Base-by-base conservation (phyloP, 2,797 vertebrate genomes). In the Cetoscarus ocellatus region DNA sequence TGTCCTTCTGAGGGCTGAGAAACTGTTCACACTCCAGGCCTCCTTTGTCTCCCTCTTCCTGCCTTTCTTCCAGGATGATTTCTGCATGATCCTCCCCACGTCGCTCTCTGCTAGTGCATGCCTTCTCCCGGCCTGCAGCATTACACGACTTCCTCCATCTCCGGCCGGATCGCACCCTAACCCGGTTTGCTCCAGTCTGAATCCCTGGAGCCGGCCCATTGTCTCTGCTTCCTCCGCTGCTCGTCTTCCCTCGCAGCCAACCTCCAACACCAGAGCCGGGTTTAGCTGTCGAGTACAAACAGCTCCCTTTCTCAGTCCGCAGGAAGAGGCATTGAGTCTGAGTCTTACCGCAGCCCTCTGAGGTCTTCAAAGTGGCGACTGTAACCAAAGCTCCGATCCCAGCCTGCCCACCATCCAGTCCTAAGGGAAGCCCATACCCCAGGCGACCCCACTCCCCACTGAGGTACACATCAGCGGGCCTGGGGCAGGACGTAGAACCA, bases 311-410 rank as follows among this genome's bases (percentile, higher is more conserved):
- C 75, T 95, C 92, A 0, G 93, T 93, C 51, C 88, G 90, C 14
- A 95, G 91, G 66, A 95, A 92, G 34, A 95, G 91, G 67, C 93
- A 94, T 5, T 92, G 92, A 6, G 94, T 95, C 82, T 95, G 94
- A 0, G 94, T 94, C 81, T 95, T 94, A 27, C 94, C 91, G 5
- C 92, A 81, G 42, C 92, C 92, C 68, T 94, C 94, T 0, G 92
- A 92, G 8, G 93, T 93, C 86, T 95, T 94, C 44, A 95, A 70
- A 3, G 94, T 94, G 7, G 95, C 95, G 4, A 95, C 94, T 0
- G 94, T 95, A 0, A 95, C 93, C 68, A 95, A 64, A 36, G 94
- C 93, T 5, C 95, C 93, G 0, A 92, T 90, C 17, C 91, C 90
- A 0, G 91, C 83, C 76, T 90, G 92, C 36, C 92, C 73, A n/a